Conservation (phyloP, 1,140 invertebrate species). For the Matsumurasca onukii region DNA sequence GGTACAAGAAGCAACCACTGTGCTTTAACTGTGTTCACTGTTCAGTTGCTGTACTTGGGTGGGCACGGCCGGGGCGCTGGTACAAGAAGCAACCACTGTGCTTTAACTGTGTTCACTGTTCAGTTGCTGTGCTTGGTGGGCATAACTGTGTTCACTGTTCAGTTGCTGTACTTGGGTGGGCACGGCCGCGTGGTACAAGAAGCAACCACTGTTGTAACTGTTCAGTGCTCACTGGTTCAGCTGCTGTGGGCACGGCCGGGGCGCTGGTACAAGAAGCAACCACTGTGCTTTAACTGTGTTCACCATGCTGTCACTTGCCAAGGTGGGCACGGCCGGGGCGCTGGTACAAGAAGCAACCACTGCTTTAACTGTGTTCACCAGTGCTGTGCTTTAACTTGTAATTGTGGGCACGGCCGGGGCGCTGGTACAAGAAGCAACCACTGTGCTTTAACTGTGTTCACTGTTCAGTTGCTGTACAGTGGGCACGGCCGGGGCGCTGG, state of each 20-base stretch:
- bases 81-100: constrained; percentile 90
- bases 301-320: background rate
- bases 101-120: constrained; percentile 48
- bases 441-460: too few species aligned
- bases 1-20: too few species aligned
- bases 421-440: too few species aligned
- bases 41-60: constrained; percentile 81
- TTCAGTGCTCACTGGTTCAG: constrained; percentile 81
- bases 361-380: too few species aligned
- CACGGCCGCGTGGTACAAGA: too few species aligned
- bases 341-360: too few species aligned
- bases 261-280: constrained; percentile 89
- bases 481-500: constrained; percentile 84
- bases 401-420: too few species aligned
- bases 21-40: too few species aligned
- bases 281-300: constrained; percentile 65
- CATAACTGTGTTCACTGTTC: background rate
- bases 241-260: constrained; percentile 86
- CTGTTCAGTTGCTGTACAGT: too few species aligned
- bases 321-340: too few species aligned
- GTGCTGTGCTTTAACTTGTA: too few species aligned
- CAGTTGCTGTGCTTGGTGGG: background rate
- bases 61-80: constrained; percentile 84
- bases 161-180: background rate
- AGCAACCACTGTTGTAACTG: too few species aligned